Evolutionary conservation across 2,888 invertebrate species (phyloP).

Genomic region (Limnephilus marmoratus): DNA sequence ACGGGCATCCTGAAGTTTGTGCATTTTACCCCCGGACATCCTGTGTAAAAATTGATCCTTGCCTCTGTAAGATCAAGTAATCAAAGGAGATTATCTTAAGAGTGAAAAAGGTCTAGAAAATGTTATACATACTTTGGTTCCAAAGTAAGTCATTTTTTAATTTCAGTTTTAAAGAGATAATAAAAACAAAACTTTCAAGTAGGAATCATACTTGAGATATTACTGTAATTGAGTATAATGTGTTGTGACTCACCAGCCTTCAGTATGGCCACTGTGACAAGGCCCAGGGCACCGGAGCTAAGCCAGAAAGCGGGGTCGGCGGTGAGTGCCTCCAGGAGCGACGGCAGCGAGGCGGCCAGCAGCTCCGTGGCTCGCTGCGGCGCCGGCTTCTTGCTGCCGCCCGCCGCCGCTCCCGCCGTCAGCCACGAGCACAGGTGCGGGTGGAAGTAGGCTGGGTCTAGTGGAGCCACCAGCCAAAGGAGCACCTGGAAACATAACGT

Average conservation of each 20-base stretch:
- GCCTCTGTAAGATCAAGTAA: no score
- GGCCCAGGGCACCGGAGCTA: constrained; percentile 80
- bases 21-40: no score
- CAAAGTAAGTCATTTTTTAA: no score
- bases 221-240: constrained; percentile 4
- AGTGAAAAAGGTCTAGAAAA: no score
- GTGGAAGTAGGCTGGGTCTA: constrained; percentile 88
- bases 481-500: constrained; percentile 75
- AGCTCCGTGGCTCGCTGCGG: constrained; percentile 83
- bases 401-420: constrained; percentile 84
- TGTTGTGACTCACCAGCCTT: constrained; percentile 77
- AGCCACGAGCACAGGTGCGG: constrained; percentile 86
- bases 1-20: no score
- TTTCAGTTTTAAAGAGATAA: no score
- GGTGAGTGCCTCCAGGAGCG: constrained; percentile 77
- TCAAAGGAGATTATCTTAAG: no score
- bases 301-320: constrained; percentile 83
- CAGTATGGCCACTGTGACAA: constrained; percentile 84
- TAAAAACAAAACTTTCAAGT: no score
- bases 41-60: no score
- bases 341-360: constrained; percentile 80
- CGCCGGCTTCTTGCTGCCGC: constrained; percentile 85
- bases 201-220: neutral
- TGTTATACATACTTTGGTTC: no score
- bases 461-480: constrained; percentile 91